Base-by-base conservation (phyloP, 1,140 invertebrate genomes). In the Leptoteleia sp. region DNA sequence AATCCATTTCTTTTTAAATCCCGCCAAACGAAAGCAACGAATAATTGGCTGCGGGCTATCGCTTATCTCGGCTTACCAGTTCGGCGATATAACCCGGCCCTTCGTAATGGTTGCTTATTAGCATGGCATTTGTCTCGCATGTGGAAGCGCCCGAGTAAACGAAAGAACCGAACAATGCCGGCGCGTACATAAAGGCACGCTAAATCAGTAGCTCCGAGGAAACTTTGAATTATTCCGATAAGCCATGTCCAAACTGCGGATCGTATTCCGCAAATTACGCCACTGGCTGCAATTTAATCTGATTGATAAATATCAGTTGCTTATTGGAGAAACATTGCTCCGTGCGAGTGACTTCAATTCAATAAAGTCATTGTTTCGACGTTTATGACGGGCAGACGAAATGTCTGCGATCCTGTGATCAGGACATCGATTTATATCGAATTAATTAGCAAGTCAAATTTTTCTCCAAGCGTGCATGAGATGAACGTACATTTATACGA, bases 61-160 rank as follows among this genome's bases (percentile, higher is more conserved):
- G 40, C 29, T 13, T 45, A 33, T 12, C 50, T 71, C 13, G 45
- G 7, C 16, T 54, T 43, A 72, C 55, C 35, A 67, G 55, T 62
- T 40, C 45, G n/a, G 15, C 48, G 67, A 48, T n/a, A n/a, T n/a
- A n/a, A n/a, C n/a, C n/a, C n/a, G n/a, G n/a, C n/a, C n/a, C n/a
- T n/a, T n/a, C n/a, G 64, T 68, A 79, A 70, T 70, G 40, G 43
- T 62, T 54, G 45, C 25, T 17, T 59, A 79, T 75, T 73, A 79
- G 64, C 64, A 45, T 37, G 35, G 57, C 48, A 75, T 73, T 79
- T 79, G 61, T 73, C 59, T 70, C 55, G 50, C 52, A 29, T 11
- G 25, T 31, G 62, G 31, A 59, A 55, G 11, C 33, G 40, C 4
- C n/a, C 22, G 17, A 37, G 25, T 17, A 50, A 73, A 70, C 68